Percentiles rank a stretch among this genome's conserved stretches.
Conservation (phyloP, 1,140 invertebrate species). For the Steinernema feltiae region DNA sequence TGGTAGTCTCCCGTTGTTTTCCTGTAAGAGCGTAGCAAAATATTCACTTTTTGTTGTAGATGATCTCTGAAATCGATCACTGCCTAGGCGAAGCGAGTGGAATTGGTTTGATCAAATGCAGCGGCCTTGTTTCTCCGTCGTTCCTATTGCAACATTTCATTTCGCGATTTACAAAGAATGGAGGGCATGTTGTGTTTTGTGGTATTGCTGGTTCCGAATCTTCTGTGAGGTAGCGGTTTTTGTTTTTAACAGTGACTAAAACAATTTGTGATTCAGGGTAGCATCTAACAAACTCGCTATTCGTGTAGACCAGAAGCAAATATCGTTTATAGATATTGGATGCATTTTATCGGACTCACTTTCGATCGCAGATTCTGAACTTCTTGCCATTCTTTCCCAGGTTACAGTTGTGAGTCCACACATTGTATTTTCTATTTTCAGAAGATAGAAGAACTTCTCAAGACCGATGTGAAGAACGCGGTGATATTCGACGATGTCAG, state of each 20-base stretch:
- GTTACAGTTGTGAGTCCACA: too few species aligned
- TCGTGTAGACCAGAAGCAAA: slow-evolving; percentile 1
- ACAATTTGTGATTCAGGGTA: slow-evolving; percentile 15
- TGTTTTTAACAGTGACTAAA: too few species aligned
- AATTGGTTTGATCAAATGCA: not conserved
- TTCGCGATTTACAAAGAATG: not conserved
- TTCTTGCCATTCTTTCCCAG: not conserved
- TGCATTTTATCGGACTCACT: too few species aligned
- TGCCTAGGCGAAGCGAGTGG: not conserved
- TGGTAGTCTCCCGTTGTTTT: not conserved
- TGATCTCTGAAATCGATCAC: not conserved
- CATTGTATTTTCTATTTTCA: not conserved
- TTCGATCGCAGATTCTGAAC: not conserved
- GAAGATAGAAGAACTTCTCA: not conserved
- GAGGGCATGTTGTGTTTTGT: not conserved
- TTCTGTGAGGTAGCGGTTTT: not conserved
- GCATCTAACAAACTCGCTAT: slow-evolving; percentile 33
- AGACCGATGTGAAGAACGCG: not conserved
- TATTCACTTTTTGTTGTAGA: not conserved
- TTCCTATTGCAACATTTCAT: not conserved
- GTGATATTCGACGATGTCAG: not conserved
- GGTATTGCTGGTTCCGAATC: not conserved
- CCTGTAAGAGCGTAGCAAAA: too few species aligned
- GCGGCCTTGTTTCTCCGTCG: not conserved
- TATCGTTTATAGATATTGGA: slow-evolving; percentile 18